Evolutionary conservation across 2,113 vertebrate genomes (phyloP).

Genomic region (Microcebus jonahi): DNA sequence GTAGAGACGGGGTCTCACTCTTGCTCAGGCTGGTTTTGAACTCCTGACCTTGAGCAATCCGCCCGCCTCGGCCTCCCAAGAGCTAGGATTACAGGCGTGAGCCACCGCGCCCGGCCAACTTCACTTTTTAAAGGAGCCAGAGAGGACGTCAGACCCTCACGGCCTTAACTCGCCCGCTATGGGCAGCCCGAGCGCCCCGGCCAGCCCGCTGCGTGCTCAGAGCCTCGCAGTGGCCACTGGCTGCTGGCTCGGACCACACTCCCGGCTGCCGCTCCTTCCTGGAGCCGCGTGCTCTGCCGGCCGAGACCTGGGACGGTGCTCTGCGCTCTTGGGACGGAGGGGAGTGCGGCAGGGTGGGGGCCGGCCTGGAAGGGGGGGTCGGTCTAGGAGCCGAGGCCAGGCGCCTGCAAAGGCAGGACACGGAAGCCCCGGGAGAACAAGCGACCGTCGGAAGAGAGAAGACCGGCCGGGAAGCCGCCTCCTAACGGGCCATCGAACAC

Average conservation of each 20-base stretch:
- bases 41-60: too few species aligned
- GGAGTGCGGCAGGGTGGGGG: too few species aligned
- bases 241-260: rapidly evolving
- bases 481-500: too few species aligned
- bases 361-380: background rate
- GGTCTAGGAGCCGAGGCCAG: background rate
- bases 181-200: background rate
- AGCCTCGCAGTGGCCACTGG: rapidly evolving
- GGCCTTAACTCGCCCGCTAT: too few species aligned
- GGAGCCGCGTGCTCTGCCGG: background rate
- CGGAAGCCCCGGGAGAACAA: background rate
- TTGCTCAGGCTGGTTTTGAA: too few species aligned
- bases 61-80: too few species aligned
- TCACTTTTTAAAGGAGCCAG: background rate
- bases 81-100: too few species aligned
- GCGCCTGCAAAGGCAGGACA: background rate
- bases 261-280: background rate
- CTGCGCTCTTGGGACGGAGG: background rate
- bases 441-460: background rate
- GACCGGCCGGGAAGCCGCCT: background rate
- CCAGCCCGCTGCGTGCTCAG: background rate
- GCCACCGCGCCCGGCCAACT: too few species aligned
- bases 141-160: background rate
- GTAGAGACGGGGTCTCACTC: too few species aligned
- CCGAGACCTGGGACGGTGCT: too few species aligned